Conservation (phyloP, 2,113 vertebrate species). For the Phalacrocorax carbo region DNA sequence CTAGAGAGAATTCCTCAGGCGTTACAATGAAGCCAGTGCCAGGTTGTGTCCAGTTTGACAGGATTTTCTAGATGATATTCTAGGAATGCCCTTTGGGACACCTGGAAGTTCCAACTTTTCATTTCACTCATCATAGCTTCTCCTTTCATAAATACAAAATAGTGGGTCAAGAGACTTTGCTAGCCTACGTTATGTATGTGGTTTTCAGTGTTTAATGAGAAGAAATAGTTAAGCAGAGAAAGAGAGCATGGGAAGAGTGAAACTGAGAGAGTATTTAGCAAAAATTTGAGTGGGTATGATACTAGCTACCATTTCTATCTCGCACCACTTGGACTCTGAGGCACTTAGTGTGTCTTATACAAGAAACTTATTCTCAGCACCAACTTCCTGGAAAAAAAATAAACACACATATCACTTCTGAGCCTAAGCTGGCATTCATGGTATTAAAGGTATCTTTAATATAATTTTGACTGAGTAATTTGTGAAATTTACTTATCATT, state of each 20-base stretch:
- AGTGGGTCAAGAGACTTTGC: background rate
- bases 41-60: background rate
- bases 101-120: background rate
- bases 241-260: background rate
- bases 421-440: background rate
- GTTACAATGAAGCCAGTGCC: rapidly evolving
- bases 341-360: background rate
- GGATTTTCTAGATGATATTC: background rate
- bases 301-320: background rate
- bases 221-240: background rate
- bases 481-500: background rate
- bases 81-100: background rate
- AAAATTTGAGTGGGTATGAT: background rate
- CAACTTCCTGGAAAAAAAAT: background rate
- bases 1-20: background rate
- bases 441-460: background rate
- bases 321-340: background rate
- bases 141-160: background rate
- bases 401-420: background rate
- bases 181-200: background rate
- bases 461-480: background rate
- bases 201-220: background rate
- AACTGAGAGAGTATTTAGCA: background rate
- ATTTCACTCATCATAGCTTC: background rate
- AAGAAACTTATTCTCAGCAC: background rate